Conservation (phyloP, 2,797 vertebrate genomes). For the Mionectes olivaceus region DNA sequence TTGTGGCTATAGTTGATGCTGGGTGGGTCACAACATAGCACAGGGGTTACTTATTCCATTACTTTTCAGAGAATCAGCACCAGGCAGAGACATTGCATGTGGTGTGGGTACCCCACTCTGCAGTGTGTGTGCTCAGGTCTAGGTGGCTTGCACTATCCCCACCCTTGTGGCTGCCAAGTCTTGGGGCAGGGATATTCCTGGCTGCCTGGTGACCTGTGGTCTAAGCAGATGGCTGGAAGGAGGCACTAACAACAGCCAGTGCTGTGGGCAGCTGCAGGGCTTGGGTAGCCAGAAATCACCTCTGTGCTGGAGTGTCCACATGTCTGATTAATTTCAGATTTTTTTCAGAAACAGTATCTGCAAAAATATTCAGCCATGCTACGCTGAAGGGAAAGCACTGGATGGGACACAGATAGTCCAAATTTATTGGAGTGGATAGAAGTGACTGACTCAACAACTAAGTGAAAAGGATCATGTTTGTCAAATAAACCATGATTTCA, state of each 20-base stretch:
- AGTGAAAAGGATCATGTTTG: background rate
- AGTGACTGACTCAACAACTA: background rate
- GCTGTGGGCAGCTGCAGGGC: background rate
- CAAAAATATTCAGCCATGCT: background rate
- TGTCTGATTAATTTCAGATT: background rate
- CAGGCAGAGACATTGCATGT: background rate
- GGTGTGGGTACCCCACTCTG: background rate
- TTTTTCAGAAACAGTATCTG: background rate
- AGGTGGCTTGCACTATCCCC: background rate
- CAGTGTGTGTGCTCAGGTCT: background rate
- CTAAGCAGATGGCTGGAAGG: background rate
- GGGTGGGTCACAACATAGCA: background rate
- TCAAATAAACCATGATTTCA: background rate
- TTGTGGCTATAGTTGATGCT: background rate
- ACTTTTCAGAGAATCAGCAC: background rate
- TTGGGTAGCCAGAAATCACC: background rate
- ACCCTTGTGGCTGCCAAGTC: background rate
- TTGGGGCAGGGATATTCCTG: background rate
- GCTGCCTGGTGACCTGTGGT: rapidly evolving
- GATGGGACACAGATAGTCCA: background rate
- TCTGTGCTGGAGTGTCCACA: background rate
- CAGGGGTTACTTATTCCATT: background rate
- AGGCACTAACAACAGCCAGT: background rate
- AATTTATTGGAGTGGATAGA: background rate
- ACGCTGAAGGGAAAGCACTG: background rate